Percentiles rank a stretch among this genome's conserved stretches.
phyloP scores from a whole-genome alignment of 30 jellyfish, hydroid and myxozoan genomes.

The Morbakka virulenta region DNA sequence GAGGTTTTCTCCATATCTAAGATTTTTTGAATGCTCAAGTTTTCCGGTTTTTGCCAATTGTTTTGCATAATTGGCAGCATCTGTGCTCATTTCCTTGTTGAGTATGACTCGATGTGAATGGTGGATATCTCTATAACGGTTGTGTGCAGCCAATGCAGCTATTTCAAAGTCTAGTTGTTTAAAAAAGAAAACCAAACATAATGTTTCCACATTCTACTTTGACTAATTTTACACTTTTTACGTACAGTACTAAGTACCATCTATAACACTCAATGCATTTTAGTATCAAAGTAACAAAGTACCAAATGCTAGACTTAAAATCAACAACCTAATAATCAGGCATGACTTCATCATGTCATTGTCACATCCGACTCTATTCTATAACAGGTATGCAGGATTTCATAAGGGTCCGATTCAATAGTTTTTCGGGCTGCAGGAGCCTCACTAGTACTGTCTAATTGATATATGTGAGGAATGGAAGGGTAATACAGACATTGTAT shows the following conservation, averaged over 20 bases:
- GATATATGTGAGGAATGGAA: too few relatives aligned
- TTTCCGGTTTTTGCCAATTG: constrained; percentile 34
- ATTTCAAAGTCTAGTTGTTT: constrained; percentile 14
- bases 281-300: background rate
- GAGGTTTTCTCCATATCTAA: constrained; percentile 50
- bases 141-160: constrained; percentile 47
- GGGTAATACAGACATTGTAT: too few relatives aligned
- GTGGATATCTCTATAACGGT: constrained; percentile 48
- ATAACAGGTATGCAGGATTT: too few relatives aligned
- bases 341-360: too few relatives aligned
- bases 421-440: too few relatives aligned
- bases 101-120: constrained; percentile 29
- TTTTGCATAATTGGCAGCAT: constrained; percentile 53
- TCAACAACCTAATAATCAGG: too few relatives aligned
- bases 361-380: too few relatives aligned
- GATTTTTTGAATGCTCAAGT: constrained; percentile 30
- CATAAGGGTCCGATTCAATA: too few relatives aligned
- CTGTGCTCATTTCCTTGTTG: constrained; percentile 7
- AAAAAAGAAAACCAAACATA: background rate
- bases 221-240: background rate
- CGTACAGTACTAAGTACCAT: too few relatives aligned
- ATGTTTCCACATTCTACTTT: too few relatives aligned
- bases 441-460: too few relatives aligned
- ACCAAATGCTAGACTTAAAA: too few relatives aligned
- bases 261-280: background rate